Base-by-base conservation (phyloP, 2,113 vertebrate species). In the Calyptomena viridis region DNA sequence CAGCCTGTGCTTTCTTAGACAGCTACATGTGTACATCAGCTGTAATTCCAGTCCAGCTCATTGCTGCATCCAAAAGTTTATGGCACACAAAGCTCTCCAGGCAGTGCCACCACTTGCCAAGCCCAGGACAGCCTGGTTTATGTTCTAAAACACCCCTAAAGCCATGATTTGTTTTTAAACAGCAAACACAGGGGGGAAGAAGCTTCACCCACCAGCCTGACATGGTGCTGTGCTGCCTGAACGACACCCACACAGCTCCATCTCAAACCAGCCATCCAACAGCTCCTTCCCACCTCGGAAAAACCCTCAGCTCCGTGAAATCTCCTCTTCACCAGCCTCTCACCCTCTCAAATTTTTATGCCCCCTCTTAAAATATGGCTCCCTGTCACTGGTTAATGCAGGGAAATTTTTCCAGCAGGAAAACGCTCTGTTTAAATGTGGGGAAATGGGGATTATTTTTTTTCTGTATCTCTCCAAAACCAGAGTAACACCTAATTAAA, bases 401-500 rank as follows among this genome's bases (percentile, higher is more conserved):
- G n/a, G 46, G 59, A 10, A 9, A 3, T 9, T 73, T 63, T 94
- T 76, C 89, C 87, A 81, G 59, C 82, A 60, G 85, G 83, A 64
- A 55, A 84, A 56, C 3, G 8, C 33, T 83, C 76, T 64, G 75
- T 55, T 89, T 49, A 83, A 84, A 90, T 40, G 27, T 22, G 83
- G 92, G 73, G 84, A 96, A 92, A 79, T 39, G 46, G 28, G 77
- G 52, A 76, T 87, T 82, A 7, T 35, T 35, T 52, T 42, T 46
- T 73, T 89, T 68, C 55, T 90, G 50, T 87, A 77, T 95, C 93
- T 94, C 74, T 88, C 89, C 58, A 73, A 80, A 88, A 64, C 88
- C 78, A 90, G 74, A 91, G 67, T 58, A 81, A 89, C 77, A 95
- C 87, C 82, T 90, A 75, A 96, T 94, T 79, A 93, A 95, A 86